phyloP scores from a whole-genome alignment of 2,888 invertebrate genomes.

The Antheraea yamamai region DNA sequence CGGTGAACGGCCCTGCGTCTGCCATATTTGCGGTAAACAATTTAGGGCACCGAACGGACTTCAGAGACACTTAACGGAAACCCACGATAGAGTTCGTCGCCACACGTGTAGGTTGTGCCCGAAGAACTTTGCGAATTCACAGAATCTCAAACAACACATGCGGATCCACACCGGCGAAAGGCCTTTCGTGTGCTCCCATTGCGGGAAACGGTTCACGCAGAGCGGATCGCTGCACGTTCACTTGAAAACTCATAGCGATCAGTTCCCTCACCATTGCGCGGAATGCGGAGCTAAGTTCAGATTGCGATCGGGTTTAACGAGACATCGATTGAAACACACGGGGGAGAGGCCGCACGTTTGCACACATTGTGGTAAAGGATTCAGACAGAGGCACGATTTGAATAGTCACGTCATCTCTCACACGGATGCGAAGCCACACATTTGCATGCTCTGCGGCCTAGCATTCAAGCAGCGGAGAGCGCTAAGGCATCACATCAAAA shows the following conservation, averaged over 20 bases:
- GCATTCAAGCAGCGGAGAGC: conserved; percentile 76
- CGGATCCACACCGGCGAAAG: conserved; percentile 83
- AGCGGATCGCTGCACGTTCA: conserved; percentile 85
- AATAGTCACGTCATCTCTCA: conserved; percentile 79
- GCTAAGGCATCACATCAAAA: conserved; percentile 68
- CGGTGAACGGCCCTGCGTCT: conserved; percentile 85
- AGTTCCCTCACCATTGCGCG: conserved; percentile 81
- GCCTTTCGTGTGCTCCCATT: conserved; percentile 81
- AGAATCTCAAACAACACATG: conserved; percentile 82
- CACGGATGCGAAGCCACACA: conserved; percentile 78
- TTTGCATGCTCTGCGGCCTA: conserved; percentile 79
- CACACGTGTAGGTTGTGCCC: conserved; percentile 81
- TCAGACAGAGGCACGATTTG: conserved; percentile 83
- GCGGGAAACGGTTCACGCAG: conserved; percentile 85
- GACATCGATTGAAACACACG: conserved; percentile 83
- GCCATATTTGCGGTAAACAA: conserved; percentile 85
- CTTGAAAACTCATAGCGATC: conserved; percentile 80
- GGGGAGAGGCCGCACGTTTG: conserved; percentile 84
- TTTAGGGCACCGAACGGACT: conserved; percentile 85
- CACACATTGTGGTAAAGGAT: conserved; percentile 79
- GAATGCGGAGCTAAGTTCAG: conserved; percentile 84
- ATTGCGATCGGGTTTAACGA: conserved; percentile 78
- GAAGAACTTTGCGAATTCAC: conserved; percentile 82
- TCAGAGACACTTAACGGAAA: conserved; percentile 83
- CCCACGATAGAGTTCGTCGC: conserved; percentile 83